Conservation (phyloP, 1,140 invertebrate genomes). For the Cydia amplana region DNA sequence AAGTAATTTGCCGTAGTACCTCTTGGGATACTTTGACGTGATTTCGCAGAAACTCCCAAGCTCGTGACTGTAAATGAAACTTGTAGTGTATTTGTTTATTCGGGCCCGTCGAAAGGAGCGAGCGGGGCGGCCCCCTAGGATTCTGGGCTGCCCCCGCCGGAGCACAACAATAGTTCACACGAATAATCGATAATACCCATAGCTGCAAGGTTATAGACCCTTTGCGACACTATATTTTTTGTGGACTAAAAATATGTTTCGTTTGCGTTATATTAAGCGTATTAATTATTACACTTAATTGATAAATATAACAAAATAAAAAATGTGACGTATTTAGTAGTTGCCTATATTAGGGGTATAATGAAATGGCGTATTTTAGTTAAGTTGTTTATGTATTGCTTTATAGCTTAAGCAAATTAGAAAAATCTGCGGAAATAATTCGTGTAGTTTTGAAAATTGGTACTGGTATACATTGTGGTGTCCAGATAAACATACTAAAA, state of each 20-base stretch:
- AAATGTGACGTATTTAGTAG: neutral
- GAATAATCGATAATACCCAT: conserved; percentile 66
- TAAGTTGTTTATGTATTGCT: no score
- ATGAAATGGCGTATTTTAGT: no score
- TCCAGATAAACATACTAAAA: no score
- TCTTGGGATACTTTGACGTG: neutral
- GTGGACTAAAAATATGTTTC: neutral
- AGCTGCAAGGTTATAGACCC: conserved; percentile 35
- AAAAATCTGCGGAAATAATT: no score
- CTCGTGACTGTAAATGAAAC: conserved; percentile 20
- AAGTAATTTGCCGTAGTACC: no score
- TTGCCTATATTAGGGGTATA: no score
- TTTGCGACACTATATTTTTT: conserved; percentile 25
- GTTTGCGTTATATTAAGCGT: neutral
- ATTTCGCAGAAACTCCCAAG: neutral
- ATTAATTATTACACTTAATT: no score
- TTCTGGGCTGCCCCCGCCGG: conserved; percentile 59
- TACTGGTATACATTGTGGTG: no score
- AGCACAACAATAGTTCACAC: conserved; percentile 70
- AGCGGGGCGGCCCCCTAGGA: conserved; percentile 58
- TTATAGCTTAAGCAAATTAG: no score
- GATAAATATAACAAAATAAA: no score
- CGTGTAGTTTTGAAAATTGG: no score
- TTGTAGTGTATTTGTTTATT: conserved; percentile 44
- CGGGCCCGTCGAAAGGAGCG: conserved; percentile 44